Conservation (phyloP, 2,797 vertebrate species). For the Microtus agrestis region DNA sequence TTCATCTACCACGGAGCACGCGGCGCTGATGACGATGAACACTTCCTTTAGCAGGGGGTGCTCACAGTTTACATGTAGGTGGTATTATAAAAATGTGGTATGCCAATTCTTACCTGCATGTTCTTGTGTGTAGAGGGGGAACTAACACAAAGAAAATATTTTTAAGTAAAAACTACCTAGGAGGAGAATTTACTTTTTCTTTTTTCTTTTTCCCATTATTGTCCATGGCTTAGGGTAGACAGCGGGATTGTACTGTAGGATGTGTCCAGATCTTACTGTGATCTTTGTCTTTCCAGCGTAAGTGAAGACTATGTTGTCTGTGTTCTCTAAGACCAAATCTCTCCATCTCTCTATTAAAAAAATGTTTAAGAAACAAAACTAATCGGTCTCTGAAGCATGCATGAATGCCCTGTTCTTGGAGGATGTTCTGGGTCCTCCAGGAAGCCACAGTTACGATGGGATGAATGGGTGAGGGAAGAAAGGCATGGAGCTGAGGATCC, state of each 20-base stretch:
- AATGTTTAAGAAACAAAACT: background rate
- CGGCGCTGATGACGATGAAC: background rate
- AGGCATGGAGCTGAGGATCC: slow-evolving; percentile 34
- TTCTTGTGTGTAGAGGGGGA: background rate
- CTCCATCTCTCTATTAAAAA: slow-evolving; percentile 67
- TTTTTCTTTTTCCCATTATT: background rate
- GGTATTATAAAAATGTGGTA: background rate
- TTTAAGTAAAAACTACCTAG: slow-evolving; percentile 10
- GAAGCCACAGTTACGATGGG: slow-evolving; percentile 76
- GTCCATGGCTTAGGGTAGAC: background rate
- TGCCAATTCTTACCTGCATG: background rate
- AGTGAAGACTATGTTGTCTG: slow-evolving; percentile 72
- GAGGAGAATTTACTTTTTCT: background rate
- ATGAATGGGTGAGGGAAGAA: slow-evolving; percentile 81
- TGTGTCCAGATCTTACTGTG: slow-evolving; percentile 26
- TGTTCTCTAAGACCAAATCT: slow-evolving; percentile 79
- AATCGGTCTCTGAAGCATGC: slow-evolving; percentile 68
- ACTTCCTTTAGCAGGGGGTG: background rate
- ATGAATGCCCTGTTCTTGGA: slow-evolving; percentile 83
- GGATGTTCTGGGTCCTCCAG: slow-evolving; percentile 75
- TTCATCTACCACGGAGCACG: background rate
- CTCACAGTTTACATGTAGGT: background rate
- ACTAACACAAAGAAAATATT: slow-evolving; percentile 7
- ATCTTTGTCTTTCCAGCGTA: slow-evolving; percentile 60
- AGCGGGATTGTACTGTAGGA: background rate